Base-by-base conservation (phyloP, 1,140 invertebrate species). In the Galleria mellonella region DNA sequence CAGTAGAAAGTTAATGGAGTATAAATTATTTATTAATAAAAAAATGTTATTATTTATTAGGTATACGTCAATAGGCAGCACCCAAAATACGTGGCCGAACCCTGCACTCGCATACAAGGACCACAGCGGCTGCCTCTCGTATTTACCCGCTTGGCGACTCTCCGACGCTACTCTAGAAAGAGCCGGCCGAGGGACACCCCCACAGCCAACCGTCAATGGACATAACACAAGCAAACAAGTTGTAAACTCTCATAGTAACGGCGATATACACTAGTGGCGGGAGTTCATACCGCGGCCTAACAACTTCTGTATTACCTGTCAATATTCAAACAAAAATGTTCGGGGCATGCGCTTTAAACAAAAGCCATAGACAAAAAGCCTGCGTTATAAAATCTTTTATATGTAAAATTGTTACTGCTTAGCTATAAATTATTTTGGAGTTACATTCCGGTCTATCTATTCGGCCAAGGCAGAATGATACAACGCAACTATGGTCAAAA, bases 21-120 rank as follows among this genome's bases (percentile, higher is more conserved):
- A 23, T 23, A 3, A 23, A 23, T 23, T 23, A 23, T 6, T 9
- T 31, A 3, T 31, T 31, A 3, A 31, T 31, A 3, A 2, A 31
- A 31, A 8, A 31, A 31, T 9, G 51, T 13, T 32, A 32, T 41
- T 14, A 48, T 43, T 47, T 72, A 53, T 8, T 69, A 92, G 92
- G 13, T 98, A 96, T 65, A 96, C 96, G 0, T 98, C 96, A 35
- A 86, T 98, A 42, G 96, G 96, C 12, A 92, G 91, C 62, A 89
- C 86, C 60, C 86, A 89, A 5, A 95, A 95, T 64, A 97, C 96
- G 0, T 72, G 89, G 43, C 93, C 90, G 0, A 98, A 98, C 89
- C 93, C 94, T 1, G 66, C 90, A 17, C 83, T 97, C 31, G 79
- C 83, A 31, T 87, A 88, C 32, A 74, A 83, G 43, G 82, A 88